A percentile compares a stretch with the other conserved stretches of the same genome.
These are phyloP conservation scores for Agrotis ipsilon DNA, from an alignment of 2,888 invertebrate genomes.

Conservation along the genomic window DNA sequence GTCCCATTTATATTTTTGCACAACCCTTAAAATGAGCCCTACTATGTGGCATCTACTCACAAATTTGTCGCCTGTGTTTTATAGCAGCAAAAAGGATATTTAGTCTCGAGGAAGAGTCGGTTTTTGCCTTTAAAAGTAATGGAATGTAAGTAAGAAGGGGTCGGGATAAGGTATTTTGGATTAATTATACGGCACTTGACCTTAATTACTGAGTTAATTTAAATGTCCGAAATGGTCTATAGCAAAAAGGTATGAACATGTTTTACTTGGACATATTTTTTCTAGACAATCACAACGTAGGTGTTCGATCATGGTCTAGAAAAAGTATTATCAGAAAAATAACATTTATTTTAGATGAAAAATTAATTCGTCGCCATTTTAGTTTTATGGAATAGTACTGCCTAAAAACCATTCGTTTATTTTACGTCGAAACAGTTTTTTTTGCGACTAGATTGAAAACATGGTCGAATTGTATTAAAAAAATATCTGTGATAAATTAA, in stretches of 20 bases:
- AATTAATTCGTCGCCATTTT: background rate
- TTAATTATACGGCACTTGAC: slow-evolving; percentile 39
- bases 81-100: slow-evolving; percentile 52
- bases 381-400: too few relatives aligned
- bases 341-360: too few relatives aligned
- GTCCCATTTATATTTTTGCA: slow-evolving; percentile 73
- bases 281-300: too few relatives aligned
- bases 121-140: slow-evolving; percentile 46
- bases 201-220: slow-evolving; percentile 41
- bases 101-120: slow-evolving; percentile 33
- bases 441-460: background rate
- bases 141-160: slow-evolving; percentile 45
- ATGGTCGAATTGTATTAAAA: background rate
- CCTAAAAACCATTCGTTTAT: too few relatives aligned
- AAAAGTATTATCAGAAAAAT: too few relatives aligned
- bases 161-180: slow-evolving; percentile 31
- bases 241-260: slow-evolving; percentile 20
- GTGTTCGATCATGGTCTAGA: too few relatives aligned
- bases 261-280: background rate
- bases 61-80: slow-evolving; percentile 55
- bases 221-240: slow-evolving; percentile 18
- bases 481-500: background rate
- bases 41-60: slow-evolving; percentile 54
- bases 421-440: too few relatives aligned
- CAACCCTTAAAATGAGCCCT: slow-evolving; percentile 61